Base-by-base conservation (phyloP, 2,888 invertebrate species). In the Orthosia incerta region DNA sequence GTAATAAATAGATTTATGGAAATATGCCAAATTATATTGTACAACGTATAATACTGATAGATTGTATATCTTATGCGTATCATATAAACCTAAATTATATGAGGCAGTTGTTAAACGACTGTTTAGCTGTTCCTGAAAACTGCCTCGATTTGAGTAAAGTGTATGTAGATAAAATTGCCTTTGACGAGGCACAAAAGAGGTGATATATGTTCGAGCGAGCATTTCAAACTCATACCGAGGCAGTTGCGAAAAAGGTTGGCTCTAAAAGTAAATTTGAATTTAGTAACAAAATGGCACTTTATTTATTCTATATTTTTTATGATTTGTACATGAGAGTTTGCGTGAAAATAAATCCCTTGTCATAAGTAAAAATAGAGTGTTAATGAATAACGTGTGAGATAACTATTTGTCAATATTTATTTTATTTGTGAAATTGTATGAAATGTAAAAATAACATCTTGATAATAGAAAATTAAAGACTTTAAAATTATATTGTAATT, bases 401-500 rank as follows among this genome's bases (percentile, higher is more conserved):
- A 74, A 76, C 51, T 70, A 60, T 57, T 48, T 70, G 72, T 84
- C 74, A 74, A 79, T 76, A 70, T 74, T 78, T 69, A 31, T 83
- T 79, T 82, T 80, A 86, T 88, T 90, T 88, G 87, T 89, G 88
- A 86, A 89, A 89, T 88, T 90, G 89, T 91, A 90, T 88, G 88
- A 88, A 89, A 79, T 91, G 89, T 91, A 90, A 91, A 89, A 82
- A 87, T 89, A 89, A 88, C 87, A 91, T 82, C 78, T 84, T 89
- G 79, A 84, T 75, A 74, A 91, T 91, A 91, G 90, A 82, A 74
- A 75, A 90, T 88, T 90, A 93, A 93, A 90, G 76, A 88, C 82
- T 90, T 91, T 89, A 89, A 91, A 89, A 83, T 73, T 39, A 63
- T 13, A 16, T 16, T 23, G 12, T 13, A 2, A 15, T 20, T 20